Conservation (phyloP, 1,140 invertebrate species). For the Plodia interpunctella region DNA sequence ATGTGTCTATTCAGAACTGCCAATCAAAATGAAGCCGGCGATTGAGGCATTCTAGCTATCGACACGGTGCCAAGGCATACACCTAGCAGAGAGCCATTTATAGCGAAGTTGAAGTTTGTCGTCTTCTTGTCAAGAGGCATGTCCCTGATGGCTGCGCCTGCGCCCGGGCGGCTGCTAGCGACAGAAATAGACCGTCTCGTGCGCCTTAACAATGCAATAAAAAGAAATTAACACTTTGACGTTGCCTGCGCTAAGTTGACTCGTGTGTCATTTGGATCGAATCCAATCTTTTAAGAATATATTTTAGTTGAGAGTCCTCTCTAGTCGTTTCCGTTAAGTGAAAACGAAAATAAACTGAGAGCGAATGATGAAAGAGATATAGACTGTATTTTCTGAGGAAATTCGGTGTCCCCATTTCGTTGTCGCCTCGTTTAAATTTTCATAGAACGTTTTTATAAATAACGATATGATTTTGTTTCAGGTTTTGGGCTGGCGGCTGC, state of each 20-base stretch:
- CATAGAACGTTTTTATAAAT: slow-evolving; percentile 25
- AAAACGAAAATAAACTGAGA: slow-evolving; percentile 54
- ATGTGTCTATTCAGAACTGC: too few species aligned
- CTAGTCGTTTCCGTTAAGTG: slow-evolving; percentile 67
- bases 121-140: slow-evolving; percentile 63
- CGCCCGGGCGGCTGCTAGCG: slow-evolving; percentile 66
- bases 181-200: slow-evolving; percentile 68
- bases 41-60: slow-evolving; percentile 25
- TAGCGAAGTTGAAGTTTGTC: slow-evolving; percentile 53
- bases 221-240: slow-evolving; percentile 74
- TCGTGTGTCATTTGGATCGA: slow-evolving; percentile 72
- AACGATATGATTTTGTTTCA: slow-evolving; percentile 36
- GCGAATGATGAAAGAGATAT: slow-evolving; percentile 46
- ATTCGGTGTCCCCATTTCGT: slow-evolving; percentile 29
- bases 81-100: slow-evolving; percentile 62
- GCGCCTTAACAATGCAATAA: slow-evolving; percentile 76
- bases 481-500: slow-evolving; percentile 64
- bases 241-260: slow-evolving; percentile 70
- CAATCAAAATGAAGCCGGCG: background rate
- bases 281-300: slow-evolving; percentile 68
- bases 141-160: slow-evolving; percentile 57
- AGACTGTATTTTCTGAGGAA: slow-evolving; percentile 38
- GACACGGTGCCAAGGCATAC: slow-evolving; percentile 43
- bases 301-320: slow-evolving; percentile 56
- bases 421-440: slow-evolving; percentile 24